Evolutionary conservation across 2,888 invertebrate species (phyloP).

Genomic region (Smittia sp.): DNA sequence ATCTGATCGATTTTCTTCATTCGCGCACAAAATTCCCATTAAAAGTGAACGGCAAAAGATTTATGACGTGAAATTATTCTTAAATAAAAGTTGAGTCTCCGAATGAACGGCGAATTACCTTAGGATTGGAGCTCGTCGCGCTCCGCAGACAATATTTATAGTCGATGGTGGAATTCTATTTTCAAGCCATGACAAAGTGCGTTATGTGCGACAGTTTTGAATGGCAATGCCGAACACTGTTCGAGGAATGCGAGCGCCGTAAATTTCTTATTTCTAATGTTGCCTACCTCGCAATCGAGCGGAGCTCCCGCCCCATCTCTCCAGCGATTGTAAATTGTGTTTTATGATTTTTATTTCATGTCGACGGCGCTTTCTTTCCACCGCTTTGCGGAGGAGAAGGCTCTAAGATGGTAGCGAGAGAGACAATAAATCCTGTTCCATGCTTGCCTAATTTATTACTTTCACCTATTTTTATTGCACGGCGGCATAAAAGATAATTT

Average conservation of each 20-base stretch:
- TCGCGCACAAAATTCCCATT: conserved; percentile 9
- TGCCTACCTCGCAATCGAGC: neutral
- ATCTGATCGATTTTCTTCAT: conserved; percentile 20
- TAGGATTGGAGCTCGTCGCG: neutral
- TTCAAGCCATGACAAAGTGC: neutral
- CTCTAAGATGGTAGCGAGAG: neutral
- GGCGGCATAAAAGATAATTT: conserved; percentile 22
- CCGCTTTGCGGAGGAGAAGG: neutral
- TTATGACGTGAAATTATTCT: conserved; percentile 2
- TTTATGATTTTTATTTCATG: conserved; percentile 30
- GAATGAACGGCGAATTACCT: neutral
- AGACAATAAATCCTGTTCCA: conserved; percentile 31
- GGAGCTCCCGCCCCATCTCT: neutral
- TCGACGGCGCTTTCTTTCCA: neutral
- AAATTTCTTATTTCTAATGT: conserved; percentile 31
- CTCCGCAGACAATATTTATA: neutral
- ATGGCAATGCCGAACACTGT: neutral
- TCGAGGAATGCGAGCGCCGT: conserved; percentile 11
- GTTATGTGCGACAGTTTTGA: neutral
- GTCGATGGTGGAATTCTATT: neutral
- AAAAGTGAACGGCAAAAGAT: conserved; percentile 16
- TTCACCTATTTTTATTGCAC: conserved; percentile 28
- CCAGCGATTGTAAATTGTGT: conserved; percentile 14
- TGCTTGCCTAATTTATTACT: conserved; percentile 33
- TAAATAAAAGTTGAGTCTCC: neutral